Evolutionary conservation across 2,113 vertebrate genomes (phyloP).

Genomic region (Mugil cephalus): DNA sequence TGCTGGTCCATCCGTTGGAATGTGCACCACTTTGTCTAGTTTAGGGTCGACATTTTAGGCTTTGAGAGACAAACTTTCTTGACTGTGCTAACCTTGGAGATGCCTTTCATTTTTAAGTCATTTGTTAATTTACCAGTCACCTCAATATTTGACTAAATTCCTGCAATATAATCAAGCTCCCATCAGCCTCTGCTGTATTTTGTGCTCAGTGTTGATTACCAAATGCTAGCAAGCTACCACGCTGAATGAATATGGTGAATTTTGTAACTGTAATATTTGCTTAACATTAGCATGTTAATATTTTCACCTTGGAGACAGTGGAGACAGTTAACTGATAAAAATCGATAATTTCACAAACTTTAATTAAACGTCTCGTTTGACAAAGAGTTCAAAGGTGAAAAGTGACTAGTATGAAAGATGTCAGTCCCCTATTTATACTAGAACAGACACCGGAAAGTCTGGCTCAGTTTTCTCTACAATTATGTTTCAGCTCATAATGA

Average conservation of each 20-base stretch:
- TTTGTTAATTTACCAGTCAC: too few relatives aligned
- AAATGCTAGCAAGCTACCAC: too few relatives aligned
- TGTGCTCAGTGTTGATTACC: too few relatives aligned
- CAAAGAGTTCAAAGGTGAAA: too few relatives aligned
- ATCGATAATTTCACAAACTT: slow-evolving; percentile 13
- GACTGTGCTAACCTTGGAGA: not conserved
- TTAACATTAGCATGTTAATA: not conserved
- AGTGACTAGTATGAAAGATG: slow-evolving; percentile 45
- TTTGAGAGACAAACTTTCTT: too few relatives aligned
- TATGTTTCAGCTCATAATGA: slow-evolving; percentile 69
- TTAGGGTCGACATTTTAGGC: too few relatives aligned
- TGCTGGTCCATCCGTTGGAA: not conserved
- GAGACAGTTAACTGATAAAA: not conserved
- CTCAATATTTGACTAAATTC: too few relatives aligned
- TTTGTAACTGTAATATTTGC: not conserved
- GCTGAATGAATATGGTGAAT: too few relatives aligned
- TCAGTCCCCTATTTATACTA: slow-evolving; percentile 51
- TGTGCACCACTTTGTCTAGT: not conserved
- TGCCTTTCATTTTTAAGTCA: too few relatives aligned
- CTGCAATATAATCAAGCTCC: too few relatives aligned
- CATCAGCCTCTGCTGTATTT: not conserved
- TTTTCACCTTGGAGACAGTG: too few relatives aligned
- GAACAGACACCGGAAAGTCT: slow-evolving; percentile 58
- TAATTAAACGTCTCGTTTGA: slow-evolving; percentile 52
- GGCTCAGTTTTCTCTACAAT: slow-evolving; percentile 75